phyloP scores from a whole-genome alignment of 2,888 invertebrate species.

The Hydrotaea diabolus region DNA sequence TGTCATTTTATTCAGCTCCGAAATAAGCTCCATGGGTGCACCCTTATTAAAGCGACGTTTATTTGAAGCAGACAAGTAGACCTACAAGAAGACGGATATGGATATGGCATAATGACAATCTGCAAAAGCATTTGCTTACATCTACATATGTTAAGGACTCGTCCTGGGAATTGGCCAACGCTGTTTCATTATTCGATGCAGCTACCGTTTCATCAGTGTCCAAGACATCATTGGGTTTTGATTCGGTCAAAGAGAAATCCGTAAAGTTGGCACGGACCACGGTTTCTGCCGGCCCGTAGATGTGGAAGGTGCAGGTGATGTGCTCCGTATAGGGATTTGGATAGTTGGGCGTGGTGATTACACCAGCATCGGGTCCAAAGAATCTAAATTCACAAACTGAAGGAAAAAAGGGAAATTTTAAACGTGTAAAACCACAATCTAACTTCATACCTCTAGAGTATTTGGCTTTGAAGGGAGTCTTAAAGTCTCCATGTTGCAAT shows the following conservation, averaged over 20 bases:
- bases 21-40: slow-evolving; percentile 82
- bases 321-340: slow-evolving; percentile 86
- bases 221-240: not conserved
- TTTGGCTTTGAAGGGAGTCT: slow-evolving; percentile 68
- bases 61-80: slow-evolving; percentile 68
- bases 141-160: not conserved
- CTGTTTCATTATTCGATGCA: not conserved
- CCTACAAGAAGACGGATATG: slow-evolving; percentile 60
- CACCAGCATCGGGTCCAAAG: slow-evolving; percentile 82
- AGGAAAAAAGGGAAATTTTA: not conserved
- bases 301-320: slow-evolving; percentile 86
- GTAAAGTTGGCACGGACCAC: slow-evolving; percentile 85
- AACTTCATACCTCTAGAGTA: slow-evolving; percentile 72
- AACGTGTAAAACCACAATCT: not conserved
- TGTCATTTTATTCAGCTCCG: slow-evolving; percentile 87
- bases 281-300: slow-evolving; percentile 84
- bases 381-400: slow-evolving; percentile 85
- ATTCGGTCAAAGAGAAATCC: slow-evolving; percentile 82
- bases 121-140: not conserved
- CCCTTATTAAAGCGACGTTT: slow-evolving; percentile 72
- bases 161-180: too few relatives aligned
- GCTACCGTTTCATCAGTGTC: not conserved
- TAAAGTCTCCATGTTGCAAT: slow-evolving; percentile 48
- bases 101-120: too few relatives aligned
- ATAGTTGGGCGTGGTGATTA: slow-evolving; percentile 88